A percentile compares a stretch with the other conserved stretches of the same genome.
These are phyloP conservation scores for Podarcis lilfordi DNA, from an alignment of 2,797 vertebrate species.

Conservation along the genomic window DNA sequence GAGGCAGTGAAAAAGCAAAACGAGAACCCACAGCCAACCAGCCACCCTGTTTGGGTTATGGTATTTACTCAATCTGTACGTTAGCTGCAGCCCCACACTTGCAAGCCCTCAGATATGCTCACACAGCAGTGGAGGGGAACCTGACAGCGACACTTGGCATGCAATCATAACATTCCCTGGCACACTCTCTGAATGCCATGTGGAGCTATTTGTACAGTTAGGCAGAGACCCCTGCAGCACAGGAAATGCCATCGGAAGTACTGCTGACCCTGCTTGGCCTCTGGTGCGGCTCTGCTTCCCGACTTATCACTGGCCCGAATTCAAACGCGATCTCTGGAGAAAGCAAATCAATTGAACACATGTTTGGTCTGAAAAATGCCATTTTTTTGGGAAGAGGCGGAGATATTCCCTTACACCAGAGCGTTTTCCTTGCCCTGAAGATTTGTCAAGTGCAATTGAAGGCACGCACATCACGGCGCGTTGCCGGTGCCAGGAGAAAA, in stretches of 20 bases:
- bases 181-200: conserved; percentile 68
- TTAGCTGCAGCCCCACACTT: conserved; percentile 81
- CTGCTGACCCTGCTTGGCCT: conserved; percentile 66
- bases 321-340: conserved; percentile 75
- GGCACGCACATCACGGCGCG: conserved; percentile 48
- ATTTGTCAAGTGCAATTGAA: conserved; percentile 71
- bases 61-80: conserved; percentile 86
- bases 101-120: conserved; percentile 73
- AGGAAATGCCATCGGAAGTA: conserved; percentile 75
- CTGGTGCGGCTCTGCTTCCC: conserved; percentile 57
- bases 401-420: conserved; percentile 72
- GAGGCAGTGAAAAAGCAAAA: conserved; percentile 65
- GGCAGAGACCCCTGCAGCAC: conserved; percentile 65
- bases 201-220: conserved; percentile 77
- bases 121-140: conserved; percentile 77
- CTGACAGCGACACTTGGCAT: conserved; percentile 82
- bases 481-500: conserved; percentile 61
- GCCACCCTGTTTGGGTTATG: conserved; percentile 77
- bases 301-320: conserved; percentile 53
- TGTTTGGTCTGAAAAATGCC: conserved; percentile 74
- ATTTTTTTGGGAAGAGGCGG: conserved; percentile 68
- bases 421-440: conserved; percentile 70
- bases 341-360: conserved; percentile 75
- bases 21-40: neutral
- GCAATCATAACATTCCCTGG: conserved; percentile 77